A percentile compares a stretch with the other conserved stretches of the same genome.
Conservation (phyloP, 2,113 vertebrate species). For the Furnarius figulus region DNA sequence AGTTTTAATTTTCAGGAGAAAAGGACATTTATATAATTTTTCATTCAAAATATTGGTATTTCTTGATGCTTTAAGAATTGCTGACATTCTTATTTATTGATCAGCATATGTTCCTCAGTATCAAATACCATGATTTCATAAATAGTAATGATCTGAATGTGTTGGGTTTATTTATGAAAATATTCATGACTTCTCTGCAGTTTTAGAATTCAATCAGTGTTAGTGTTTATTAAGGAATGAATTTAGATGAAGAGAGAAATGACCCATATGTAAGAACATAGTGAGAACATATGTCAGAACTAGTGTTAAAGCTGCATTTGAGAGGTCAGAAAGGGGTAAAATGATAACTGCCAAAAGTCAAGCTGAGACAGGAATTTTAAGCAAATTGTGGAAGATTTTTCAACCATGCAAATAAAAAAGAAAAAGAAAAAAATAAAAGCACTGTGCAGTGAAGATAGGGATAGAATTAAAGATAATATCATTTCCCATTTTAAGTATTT, state of each 20-base stretch:
- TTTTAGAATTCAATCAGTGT: slow-evolving; percentile 29
- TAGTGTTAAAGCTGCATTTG: slow-evolving; percentile 35
- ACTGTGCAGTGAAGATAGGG: neutral
- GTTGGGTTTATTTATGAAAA: slow-evolving; percentile 22
- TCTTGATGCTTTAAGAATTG: neutral
- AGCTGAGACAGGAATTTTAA: slow-evolving; percentile 42
- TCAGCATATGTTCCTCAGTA: slow-evolving; percentile 16
- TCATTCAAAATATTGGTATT: neutral
- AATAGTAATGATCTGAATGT: slow-evolving; percentile 34
- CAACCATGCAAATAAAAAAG: neutral
- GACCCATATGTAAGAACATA: slow-evolving; percentile 46
- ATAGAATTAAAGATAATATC: neutral
- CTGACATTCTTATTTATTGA: slow-evolving; percentile 14
- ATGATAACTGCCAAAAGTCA: slow-evolving; percentile 35
- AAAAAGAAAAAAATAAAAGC: neutral
- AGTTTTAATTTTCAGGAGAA: neutral
- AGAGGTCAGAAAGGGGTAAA: slow-evolving; percentile 37
- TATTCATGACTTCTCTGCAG: slow-evolving; percentile 32
- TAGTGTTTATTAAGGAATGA: neutral
- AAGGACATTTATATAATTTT: neutral
- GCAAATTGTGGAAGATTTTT: slow-evolving; percentile 36
- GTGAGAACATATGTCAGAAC: slow-evolving; percentile 59
- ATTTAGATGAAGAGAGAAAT: slow-evolving; percentile 46
- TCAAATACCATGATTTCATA: slow-evolving; percentile 23
- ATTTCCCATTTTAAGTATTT: neutral